phyloP scores from a whole-genome alignment of 1,140 invertebrate genomes.

The Anastrepha ludens region DNA sequence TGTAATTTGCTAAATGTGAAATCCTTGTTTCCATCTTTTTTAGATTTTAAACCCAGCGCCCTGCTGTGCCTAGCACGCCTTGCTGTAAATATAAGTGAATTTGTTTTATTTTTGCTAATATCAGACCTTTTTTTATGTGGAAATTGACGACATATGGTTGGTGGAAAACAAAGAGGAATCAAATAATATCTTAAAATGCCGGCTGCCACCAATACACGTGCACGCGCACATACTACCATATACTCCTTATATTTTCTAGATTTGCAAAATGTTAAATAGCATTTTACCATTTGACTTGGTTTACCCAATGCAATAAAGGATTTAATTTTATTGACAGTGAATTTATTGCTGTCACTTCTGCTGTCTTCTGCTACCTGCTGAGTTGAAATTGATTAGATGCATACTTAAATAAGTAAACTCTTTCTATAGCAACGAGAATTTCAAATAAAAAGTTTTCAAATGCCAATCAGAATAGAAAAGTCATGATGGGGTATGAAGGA shows the following conservation, averaged over 20 bases:
- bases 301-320: conserved; percentile 45
- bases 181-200: neutral
- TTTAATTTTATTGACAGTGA: conserved; percentile 26
- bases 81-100: neutral
- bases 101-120: neutral
- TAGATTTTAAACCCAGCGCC: neutral
- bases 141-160: conserved; percentile 6
- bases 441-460: conserved; percentile 14
- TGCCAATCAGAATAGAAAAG: neutral
- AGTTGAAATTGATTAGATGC: conserved; percentile 44
- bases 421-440: neutral
- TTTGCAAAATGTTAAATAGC: conserved; percentile 11
- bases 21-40: conserved; percentile 18
- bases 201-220: neutral
- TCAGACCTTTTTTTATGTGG: neutral
- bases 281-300: conserved; percentile 30
- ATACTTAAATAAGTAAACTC: neutral
- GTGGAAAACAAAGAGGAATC: conserved; percentile 9
- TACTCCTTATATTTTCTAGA: neutral
- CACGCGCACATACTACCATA: neutral
- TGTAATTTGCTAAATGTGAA: conserved; percentile 51
- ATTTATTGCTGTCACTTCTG: conserved; percentile 39
- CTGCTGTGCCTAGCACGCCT: neutral
- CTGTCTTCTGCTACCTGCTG: conserved; percentile 5
- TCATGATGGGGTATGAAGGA: too few relatives aligned